A percentile compares a stretch with the other conserved stretches of the same genome.
These are phyloP conservation scores for Glareola pratincola DNA, from an alignment of 2,113 vertebrate species.

Conservation along the genomic window DNA sequence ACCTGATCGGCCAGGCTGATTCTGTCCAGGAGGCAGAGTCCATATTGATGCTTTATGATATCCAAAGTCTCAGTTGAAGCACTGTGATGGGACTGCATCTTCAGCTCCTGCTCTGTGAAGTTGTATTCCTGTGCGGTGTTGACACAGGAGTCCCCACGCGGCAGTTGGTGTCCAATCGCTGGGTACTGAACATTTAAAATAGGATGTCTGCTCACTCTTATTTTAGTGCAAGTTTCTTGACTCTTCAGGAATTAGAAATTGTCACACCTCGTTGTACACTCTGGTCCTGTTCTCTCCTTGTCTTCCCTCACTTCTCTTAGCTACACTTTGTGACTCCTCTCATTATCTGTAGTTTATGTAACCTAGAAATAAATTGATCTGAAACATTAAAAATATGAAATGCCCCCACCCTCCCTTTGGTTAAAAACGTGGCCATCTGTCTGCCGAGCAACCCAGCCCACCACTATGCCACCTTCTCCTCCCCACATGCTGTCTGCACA, in stretches of 20 bases:
- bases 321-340: background rate
- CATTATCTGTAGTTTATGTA: background rate
- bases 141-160: background rate
- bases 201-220: constrained; percentile 38
- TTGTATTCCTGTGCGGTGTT: background rate
- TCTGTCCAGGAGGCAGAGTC: background rate
- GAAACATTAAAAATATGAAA: constrained; percentile 2
- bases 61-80: background rate
- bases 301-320: background rate
- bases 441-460: constrained; percentile 11
- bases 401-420: background rate
- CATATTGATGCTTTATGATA: background rate
- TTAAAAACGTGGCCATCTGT: constrained; percentile 33
- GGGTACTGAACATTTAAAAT: background rate
- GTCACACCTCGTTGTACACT: constrained; percentile 29
- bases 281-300: constrained; percentile 40
- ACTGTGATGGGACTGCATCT: background rate
- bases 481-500: background rate
- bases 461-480: constrained; percentile 31
- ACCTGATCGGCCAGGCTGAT: background rate
- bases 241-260: constrained; percentile 26
- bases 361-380: constrained; percentile 46
- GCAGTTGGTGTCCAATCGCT: background rate
- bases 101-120: background rate
- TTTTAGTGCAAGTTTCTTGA: constrained; percentile 39